A percentile compares a stretch with the other conserved stretches of the same genome.
These are phyloP conservation scores for Rhysida immarginata DNA, from an alignment of 1,140 invertebrate genomes.

Conservation along the genomic window DNA sequence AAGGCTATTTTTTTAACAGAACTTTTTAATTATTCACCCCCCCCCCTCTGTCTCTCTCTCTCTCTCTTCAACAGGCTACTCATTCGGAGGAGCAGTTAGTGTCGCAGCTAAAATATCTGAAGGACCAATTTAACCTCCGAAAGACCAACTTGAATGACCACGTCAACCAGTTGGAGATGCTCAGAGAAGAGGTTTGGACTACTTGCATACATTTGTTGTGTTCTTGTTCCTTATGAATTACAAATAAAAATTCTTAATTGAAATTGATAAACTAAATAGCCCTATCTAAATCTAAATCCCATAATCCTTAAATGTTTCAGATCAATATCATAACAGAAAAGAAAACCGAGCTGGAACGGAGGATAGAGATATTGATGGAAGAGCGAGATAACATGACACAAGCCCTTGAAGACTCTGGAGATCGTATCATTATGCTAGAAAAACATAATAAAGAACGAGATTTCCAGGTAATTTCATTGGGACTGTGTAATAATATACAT, in stretches of 20 bases:
- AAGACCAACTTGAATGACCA: conserved; percentile 67
- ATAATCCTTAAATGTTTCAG: no score
- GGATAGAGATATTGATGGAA: conserved; percentile 42
- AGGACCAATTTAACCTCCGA: conserved; percentile 60
- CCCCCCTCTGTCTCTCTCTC: no score
- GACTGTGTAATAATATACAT: no score
- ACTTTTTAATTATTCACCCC: no score
- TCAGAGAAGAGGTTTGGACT: conserved; percentile 78
- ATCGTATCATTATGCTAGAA: conserved; percentile 69
- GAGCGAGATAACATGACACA: conserved; percentile 61
- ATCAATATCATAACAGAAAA: conserved; percentile 67
- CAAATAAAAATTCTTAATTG: no score
- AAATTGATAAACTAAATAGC: no score
- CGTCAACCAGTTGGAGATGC: conserved; percentile 68
- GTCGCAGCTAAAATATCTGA: conserved; percentile 57
- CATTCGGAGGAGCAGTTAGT: conserved; percentile 63
- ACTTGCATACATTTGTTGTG: no score
- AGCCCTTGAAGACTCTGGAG: conserved; percentile 71
- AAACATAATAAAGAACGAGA: conserved; percentile 71
- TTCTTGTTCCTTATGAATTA: no score
- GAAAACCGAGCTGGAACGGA: conserved; percentile 64
- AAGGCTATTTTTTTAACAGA: no score
- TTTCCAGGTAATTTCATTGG: conserved; percentile 36
- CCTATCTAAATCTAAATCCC: no score
- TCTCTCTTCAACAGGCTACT: no score